phyloP scores from a whole-genome alignment of 2,113 vertebrate genomes.

The Sarotherodon lohbergeri region DNA sequence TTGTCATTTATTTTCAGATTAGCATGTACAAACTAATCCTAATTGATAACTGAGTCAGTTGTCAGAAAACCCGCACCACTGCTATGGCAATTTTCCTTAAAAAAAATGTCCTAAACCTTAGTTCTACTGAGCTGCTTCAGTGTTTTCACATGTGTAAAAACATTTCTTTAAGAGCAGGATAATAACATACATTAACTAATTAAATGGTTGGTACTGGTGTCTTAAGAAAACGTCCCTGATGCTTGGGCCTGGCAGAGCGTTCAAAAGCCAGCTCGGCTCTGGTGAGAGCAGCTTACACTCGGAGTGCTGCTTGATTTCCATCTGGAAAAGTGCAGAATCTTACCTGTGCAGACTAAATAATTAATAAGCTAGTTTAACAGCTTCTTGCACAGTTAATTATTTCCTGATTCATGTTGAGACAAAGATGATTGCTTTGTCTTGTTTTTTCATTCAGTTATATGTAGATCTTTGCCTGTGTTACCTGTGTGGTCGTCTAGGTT shows the following conservation, averaged over 20 bases:
- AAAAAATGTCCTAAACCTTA: not conserved
- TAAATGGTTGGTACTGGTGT: not conserved
- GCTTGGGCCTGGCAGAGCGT: not conserved
- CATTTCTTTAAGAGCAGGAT: not conserved
- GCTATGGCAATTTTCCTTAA: not conserved
- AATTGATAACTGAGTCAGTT: not conserved
- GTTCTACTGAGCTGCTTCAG: not conserved
- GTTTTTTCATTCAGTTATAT: not conserved
- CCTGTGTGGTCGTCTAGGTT: not conserved
- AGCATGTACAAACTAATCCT: not conserved
- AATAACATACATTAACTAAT: not conserved
- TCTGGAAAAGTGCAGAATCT: not conserved
- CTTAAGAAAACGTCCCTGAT: not conserved
- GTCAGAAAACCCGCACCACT: not conserved
- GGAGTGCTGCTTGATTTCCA: not conserved
- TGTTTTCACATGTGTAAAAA: not conserved
- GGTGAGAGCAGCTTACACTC: not conserved
- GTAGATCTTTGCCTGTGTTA: not conserved
- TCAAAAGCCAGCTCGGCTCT: not conserved
- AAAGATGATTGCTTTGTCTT: not conserved
- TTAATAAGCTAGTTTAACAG: not conserved
- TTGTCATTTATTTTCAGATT: not conserved
- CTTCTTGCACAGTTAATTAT: not conserved
- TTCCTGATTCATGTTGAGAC: not conserved
- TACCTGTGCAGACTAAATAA: not conserved